phyloP scores from a whole-genome alignment of 2,113 vertebrate genomes.

The Aythya baeri region DNA sequence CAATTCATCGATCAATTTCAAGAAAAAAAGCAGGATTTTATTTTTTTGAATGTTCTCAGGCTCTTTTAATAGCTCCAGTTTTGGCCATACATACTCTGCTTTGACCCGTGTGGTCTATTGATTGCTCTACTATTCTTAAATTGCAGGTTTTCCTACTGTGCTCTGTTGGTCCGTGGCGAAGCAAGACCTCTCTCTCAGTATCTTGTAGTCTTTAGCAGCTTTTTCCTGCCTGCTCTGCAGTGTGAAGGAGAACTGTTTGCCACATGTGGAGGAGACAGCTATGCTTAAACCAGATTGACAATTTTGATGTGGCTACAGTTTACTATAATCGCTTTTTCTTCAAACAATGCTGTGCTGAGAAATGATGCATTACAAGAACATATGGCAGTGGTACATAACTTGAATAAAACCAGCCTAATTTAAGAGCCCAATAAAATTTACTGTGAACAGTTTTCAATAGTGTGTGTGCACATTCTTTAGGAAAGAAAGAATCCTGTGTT shows the following conservation, averaged over 20 bases:
- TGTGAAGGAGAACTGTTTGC: not conserved
- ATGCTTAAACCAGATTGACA: not conserved
- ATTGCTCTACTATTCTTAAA: not conserved
- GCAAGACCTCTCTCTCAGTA: not conserved
- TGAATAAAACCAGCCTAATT: not conserved
- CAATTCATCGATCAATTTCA: not conserved
- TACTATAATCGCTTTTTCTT: not conserved
- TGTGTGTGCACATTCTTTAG: not conserved
- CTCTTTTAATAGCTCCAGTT: not conserved
- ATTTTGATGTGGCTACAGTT: not conserved
- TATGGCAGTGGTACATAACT: not conserved
- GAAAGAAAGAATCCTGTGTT: not conserved
- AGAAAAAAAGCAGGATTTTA: not conserved
- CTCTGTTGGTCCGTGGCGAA: fast-evolving
- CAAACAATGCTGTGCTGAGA: not conserved
- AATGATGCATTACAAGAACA: not conserved
- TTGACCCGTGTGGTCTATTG: not conserved
- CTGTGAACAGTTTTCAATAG: not conserved
- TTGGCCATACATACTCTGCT: not conserved
- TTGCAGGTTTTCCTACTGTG: not conserved
- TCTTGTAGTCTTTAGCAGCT: not conserved
- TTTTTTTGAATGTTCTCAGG: not conserved
- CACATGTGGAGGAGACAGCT: not conserved
- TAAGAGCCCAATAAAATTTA: slow-evolving; percentile 4
- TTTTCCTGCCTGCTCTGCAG: not conserved